These are phyloP conservation scores for Epirrita christyi DNA, from an alignment of 2,888 invertebrate species.

Conservation along the genomic window DNA sequence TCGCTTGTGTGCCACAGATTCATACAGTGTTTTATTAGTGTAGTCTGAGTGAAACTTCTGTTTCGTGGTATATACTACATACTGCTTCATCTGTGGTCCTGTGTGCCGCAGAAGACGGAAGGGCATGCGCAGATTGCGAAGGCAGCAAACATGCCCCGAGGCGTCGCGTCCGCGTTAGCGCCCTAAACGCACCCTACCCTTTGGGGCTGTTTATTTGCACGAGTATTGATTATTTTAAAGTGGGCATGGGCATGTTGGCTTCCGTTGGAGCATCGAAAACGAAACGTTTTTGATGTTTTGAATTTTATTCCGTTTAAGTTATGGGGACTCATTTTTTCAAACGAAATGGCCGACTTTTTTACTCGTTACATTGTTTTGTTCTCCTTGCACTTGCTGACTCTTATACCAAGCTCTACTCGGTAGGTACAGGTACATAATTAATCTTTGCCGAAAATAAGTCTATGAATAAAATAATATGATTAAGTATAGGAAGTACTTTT, in stretches of 20 bases:
- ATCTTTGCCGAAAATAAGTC: no score
- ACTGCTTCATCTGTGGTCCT: constrained; percentile 2
- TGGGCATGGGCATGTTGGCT: constrained; percentile 24
- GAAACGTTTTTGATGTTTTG: constrained; percentile 12
- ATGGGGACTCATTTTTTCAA: no score
- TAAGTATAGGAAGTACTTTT: no score
- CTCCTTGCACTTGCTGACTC: no score
- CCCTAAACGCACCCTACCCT: constrained; percentile 36
- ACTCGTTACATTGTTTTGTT: no score
- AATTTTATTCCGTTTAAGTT: background rate
- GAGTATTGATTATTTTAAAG: constrained; percentile 42
- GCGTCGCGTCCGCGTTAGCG: constrained; percentile 30
- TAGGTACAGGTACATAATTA: no score
- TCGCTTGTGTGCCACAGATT: no score
- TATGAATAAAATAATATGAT: no score
- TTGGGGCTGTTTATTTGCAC: constrained; percentile 42
- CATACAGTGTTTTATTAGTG: no score
- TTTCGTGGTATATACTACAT: background rate
- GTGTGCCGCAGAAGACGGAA: constrained; percentile 10
- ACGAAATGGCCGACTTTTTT: no score
- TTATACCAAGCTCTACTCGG: no score
- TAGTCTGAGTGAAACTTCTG: background rate
- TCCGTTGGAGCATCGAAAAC: constrained; percentile 21
- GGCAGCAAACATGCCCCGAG: constrained; percentile 24
- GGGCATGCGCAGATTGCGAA: constrained; percentile 43